Evolutionary conservation across 2,888 invertebrate genomes (phyloP), one percentile per base, ranked within the genome.

Genomic region (Tuberolachnus salignus): DNA sequence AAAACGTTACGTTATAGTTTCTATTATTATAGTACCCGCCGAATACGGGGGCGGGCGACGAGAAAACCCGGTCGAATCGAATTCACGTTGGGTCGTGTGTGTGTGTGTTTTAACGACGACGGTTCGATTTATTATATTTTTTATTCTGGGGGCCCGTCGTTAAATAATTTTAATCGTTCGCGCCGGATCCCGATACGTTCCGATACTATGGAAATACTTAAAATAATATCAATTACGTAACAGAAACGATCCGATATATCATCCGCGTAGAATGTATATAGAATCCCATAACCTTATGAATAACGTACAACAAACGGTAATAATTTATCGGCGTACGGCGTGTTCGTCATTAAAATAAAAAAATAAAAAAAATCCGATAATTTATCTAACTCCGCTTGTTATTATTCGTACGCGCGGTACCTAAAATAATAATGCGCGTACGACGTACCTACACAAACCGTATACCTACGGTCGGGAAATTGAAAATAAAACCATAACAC

Each of bases 271-370:
- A 13, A 3, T 19, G 11, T 23, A 66, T 66, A 46, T 51, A 51
- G 1, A 51, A 51, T 51, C 49, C 1, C 16, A 14, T 34, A 34
- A 34, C 34, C 34, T 34, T 34, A 34, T 4, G 49, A 4, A 16
- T 16, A 16, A 1, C 19, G 63, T 16, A 16, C 4, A 34, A 51
- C 16, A 46, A 21, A 64, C 21, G 4, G 26, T 46, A 46, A 72
- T 72, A 61, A 61, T 61, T 72, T 59, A 59, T 72, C 14, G 8
- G 11, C 59, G 3, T 3, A 14, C 1, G 59, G 11, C 9, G 16
- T 19, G 46, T 49, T 49, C 59, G 19, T 61, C 49, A 49, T 72
- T 63, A 73, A 73, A n/a, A n/a, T n/a, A n/a, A n/a, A n/a, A n/a
- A n/a, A n/a, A n/a, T n/a, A n/a, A n/a, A n/a, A n/a, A 73, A 61